Conservation (phyloP, 1,140 invertebrate species). For the Dendroctonus ponderosae region DNA sequence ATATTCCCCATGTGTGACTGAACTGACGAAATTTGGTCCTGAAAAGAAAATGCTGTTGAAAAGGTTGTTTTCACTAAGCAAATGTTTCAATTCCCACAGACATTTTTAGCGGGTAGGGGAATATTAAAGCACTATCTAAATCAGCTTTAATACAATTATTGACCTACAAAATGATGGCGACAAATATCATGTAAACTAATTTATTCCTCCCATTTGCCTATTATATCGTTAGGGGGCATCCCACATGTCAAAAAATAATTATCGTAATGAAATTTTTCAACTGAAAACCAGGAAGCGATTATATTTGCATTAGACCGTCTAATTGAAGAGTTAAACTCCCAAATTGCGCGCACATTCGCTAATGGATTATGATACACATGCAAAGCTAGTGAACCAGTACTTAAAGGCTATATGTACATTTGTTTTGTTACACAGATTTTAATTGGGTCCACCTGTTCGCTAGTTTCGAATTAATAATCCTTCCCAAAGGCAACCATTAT, state of each 20-base stretch:
- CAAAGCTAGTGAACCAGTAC: too few relatives aligned
- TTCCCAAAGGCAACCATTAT: too few relatives aligned
- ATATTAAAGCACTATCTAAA: conserved; percentile 2
- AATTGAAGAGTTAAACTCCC: not conserved
- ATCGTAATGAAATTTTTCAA: not conserved
- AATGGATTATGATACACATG: not conserved
- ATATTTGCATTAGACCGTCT: not conserved
- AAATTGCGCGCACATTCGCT: not conserved
- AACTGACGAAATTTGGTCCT: conserved; percentile 92
- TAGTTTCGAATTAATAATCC: too few relatives aligned
- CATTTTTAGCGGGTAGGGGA: not conserved
- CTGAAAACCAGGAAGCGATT: conserved; percentile 1
- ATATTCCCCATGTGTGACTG: conserved; percentile 87
- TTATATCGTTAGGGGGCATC: not conserved
- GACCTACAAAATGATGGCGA: not conserved
- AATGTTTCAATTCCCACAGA: not conserved
- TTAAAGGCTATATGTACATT: too few relatives aligned
- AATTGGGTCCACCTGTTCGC: too few relatives aligned
- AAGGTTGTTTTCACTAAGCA: not conserved
- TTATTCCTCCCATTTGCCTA: not conserved
- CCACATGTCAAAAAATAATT: not conserved
- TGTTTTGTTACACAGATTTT: too few relatives aligned
- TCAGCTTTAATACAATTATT: not conserved
- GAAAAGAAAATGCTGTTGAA: conserved; percentile 49
- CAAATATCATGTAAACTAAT: not conserved